Evolutionary conservation across 2,888 invertebrate genomes (phyloP), one percentile per base, ranked within the genome.

Genomic region (Acanthosepion esculentum): DNA sequence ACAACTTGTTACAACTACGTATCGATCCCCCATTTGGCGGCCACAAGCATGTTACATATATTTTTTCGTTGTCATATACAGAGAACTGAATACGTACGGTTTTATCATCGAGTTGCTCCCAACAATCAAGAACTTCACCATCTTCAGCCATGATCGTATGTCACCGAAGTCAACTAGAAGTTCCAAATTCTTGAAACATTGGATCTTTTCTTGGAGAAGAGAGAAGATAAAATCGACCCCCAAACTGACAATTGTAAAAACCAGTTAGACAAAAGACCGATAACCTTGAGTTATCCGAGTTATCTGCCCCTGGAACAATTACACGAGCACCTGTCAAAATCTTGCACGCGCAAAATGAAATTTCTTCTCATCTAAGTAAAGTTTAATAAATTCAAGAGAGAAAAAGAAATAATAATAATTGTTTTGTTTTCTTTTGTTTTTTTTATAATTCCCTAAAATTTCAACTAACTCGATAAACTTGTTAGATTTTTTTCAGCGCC

Each of bases 61-160:
- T 7, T n/a, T 8, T 29, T n/a, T n/a, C 78, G 12, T 78, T 78
- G 12, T 78, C 29, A 78, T 78, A 78, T n/a, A 15, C 8, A n/a
- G 10, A 78, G 78, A n/a, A 78, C 4, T 55, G 10, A 78, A 78
- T 92, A 92, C 92, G 48, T 92, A 92, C 92, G 15, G 92, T 50
- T 92, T 92, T 92, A 48, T 92, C 92, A 48, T 92, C 92, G 48
- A 92, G 92, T 48, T 92, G 48, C 48, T 92, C 92, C 92, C 92
- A 92, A 92, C 50, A 50, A 26, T 92, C 92, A 50, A 92, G 92
- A 20, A 92, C 92, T 50, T 92, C 92, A 92, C 92, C 92, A 50
- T 92, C 92, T 48, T 92, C 92, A 48, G 92, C 92, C 92, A 92
- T 92, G 50, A 50, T 92, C 50, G 29, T 15, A 48, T 92, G 92